Evolutionary conservation across 1,140 invertebrate genomes (phyloP).

Genomic region (Orussus abietinus): DNA sequence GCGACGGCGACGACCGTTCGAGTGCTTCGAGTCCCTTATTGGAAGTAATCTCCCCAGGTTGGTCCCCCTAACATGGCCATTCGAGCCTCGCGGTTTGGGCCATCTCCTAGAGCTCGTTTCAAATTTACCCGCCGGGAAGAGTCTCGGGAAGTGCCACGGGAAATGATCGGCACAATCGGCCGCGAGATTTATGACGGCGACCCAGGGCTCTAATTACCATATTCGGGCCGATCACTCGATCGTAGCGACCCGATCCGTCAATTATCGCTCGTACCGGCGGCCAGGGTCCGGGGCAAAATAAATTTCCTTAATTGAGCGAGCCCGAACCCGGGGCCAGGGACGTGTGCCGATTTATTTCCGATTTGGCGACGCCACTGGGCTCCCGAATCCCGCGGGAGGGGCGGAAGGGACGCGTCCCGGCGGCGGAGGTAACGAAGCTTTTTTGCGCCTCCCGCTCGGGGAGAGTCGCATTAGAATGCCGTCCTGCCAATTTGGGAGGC

Average conservation of each 20-base stretch:
- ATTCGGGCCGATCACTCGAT: slow-evolving; percentile 28
- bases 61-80: no score
- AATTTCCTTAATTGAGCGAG: slow-evolving; percentile 38
- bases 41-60: no score
- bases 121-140: no score
- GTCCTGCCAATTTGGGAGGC: slow-evolving; percentile 44
- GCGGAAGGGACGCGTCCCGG: slow-evolving; percentile 2
- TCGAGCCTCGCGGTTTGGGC: no score
- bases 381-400: slow-evolving; percentile 24
- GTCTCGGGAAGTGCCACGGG: no score
- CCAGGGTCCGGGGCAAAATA: slow-evolving; percentile 31
- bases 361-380: no score
- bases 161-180: no score
- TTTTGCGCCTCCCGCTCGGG: slow-evolving; percentile 36
- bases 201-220: slow-evolving; percentile 31
- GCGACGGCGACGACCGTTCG: no score
- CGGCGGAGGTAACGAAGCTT: slow-evolving; percentile 34
- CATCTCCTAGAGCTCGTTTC: no score
- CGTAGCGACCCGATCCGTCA: slow-evolving; percentile 30
- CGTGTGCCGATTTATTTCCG: slow-evolving; percentile 34
- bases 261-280: slow-evolving; percentile 26
- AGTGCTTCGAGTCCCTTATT: no score
- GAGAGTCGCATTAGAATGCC: slow-evolving; percentile 42
- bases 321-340: slow-evolving; percentile 24
- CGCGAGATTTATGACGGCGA: slow-evolving; percentile 8